phyloP scores from a whole-genome alignment of 2,113 vertebrate genomes.

The Chauna torquata region DNA sequence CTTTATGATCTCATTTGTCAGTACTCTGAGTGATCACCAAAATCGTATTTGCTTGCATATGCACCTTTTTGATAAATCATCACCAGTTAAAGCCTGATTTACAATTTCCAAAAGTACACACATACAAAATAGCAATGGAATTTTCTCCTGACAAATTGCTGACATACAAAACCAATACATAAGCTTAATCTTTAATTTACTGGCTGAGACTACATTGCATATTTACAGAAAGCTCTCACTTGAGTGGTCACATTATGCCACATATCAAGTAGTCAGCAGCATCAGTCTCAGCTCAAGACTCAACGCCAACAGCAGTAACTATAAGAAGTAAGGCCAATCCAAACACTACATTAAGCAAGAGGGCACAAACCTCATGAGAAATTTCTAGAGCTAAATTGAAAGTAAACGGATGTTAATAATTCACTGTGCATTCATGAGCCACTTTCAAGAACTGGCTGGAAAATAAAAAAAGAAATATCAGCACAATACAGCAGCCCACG shows the following conservation, averaged over 20 bases:
- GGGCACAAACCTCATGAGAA: not conserved
- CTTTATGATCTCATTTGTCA: not conserved
- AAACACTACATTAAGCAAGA: not conserved
- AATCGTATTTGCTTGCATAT: not conserved
- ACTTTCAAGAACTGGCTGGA: not conserved
- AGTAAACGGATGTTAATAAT: conserved; percentile 20
- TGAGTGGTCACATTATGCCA: not conserved
- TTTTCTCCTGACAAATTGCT: not conserved
- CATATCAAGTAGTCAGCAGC: not conserved
- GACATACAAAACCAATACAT: not conserved
- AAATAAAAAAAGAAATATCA: not conserved
- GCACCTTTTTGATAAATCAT: not conserved
- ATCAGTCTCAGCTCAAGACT: not conserved
- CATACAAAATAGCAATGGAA: not conserved
- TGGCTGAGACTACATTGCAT: not conserved
- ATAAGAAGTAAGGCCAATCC: not conserved
- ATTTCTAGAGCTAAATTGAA: not conserved
- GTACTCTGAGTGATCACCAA: not conserved
- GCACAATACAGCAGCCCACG: not conserved
- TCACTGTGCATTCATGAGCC: not conserved
- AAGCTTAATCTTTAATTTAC: not conserved
- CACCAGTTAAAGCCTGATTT: not conserved
- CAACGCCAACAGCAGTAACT: not conserved
- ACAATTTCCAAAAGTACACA: not conserved
- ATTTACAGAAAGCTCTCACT: not conserved